Evolutionary conservation across 2,888 invertebrate genomes (phyloP).

Genomic region (Corythucha ciliata): DNA sequence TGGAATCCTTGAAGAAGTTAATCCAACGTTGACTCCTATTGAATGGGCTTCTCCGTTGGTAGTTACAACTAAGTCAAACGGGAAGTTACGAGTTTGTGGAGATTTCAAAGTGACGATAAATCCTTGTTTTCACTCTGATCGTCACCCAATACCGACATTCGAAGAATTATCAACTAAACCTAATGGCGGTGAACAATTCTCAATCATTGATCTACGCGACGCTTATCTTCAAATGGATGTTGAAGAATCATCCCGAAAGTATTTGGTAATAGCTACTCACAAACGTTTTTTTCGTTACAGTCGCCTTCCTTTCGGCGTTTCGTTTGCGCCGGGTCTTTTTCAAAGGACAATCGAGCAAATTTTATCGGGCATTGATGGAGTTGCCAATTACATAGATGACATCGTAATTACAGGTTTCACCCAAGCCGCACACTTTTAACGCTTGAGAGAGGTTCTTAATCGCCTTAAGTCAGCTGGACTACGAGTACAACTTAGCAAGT

Average conservation of each 20-base stretch:
- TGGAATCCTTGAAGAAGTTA: conserved; percentile 11
- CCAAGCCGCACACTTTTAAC: not conserved
- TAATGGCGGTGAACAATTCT: not conserved
- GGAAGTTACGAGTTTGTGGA: not conserved
- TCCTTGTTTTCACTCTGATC: not conserved
- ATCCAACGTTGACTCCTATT: not conserved
- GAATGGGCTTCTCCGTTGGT: conserved; percentile 12
- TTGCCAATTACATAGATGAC: not conserved
- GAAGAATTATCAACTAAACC: conserved; percentile 7
- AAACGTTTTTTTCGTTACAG: not conserved
- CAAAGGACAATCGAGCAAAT: not conserved
- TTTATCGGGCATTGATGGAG: not conserved
- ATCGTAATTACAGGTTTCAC: not conserved
- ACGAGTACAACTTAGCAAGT: not conserved
- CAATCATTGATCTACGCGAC: not conserved
- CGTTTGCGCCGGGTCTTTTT: not conserved
- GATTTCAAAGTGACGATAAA: conserved; percentile 9
- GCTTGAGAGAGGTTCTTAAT: not conserved
- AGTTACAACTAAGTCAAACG: conserved; percentile 3
- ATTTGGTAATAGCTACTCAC: conserved; percentile 1
- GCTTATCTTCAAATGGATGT: conserved; percentile 10
- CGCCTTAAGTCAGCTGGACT: not conserved
- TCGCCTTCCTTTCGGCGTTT: not conserved
- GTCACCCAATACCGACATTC: conserved; percentile 7
- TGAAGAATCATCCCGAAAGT: not conserved